Conservation (phyloP, 2,113 vertebrate species). For the Forbesichthys agassizii region DNA sequence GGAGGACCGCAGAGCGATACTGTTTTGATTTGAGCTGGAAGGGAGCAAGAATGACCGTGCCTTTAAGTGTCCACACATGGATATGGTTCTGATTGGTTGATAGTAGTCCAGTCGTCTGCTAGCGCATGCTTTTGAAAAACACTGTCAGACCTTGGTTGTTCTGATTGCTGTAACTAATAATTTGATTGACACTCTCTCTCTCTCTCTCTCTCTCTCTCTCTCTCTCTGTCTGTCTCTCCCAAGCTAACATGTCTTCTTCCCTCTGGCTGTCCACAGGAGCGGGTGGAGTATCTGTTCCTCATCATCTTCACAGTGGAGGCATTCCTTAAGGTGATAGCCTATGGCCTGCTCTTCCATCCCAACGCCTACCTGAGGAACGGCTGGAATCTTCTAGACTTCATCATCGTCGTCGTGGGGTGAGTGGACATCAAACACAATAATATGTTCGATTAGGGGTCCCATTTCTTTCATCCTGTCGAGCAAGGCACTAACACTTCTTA, state of each 20-base stretch:
- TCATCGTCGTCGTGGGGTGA: constrained; percentile 99
- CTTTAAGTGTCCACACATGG: too few relatives aligned
- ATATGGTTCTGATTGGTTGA: too few relatives aligned
- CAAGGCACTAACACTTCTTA: too few relatives aligned
- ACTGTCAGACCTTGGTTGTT: too few relatives aligned
- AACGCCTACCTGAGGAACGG: constrained; percentile 99
- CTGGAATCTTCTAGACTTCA: constrained; percentile 99
- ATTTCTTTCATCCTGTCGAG: neutral
- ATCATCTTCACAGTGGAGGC: constrained; percentile 99
- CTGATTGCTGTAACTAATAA: too few relatives aligned
- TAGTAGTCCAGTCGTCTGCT: too few relatives aligned
- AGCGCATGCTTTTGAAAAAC: too few relatives aligned
- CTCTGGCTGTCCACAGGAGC: constrained; percentile 80
- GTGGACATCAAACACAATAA: constrained; percentile 50
- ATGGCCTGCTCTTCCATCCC: constrained; percentile 98
- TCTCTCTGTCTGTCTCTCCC: constrained; percentile 25
- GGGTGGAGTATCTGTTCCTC: constrained; percentile 99
- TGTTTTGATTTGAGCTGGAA: too few relatives aligned
- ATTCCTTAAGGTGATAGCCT: constrained; percentile 99
- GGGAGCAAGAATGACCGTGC: too few relatives aligned
- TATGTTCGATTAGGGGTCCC: neutral
- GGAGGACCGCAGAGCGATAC: too few relatives aligned
- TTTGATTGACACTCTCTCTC: neutral
- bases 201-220: neutral
- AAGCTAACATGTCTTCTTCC: neutral